Base-by-base conservation (phyloP, 2,888 invertebrate genomes). In the Anaspis maculata region DNA sequence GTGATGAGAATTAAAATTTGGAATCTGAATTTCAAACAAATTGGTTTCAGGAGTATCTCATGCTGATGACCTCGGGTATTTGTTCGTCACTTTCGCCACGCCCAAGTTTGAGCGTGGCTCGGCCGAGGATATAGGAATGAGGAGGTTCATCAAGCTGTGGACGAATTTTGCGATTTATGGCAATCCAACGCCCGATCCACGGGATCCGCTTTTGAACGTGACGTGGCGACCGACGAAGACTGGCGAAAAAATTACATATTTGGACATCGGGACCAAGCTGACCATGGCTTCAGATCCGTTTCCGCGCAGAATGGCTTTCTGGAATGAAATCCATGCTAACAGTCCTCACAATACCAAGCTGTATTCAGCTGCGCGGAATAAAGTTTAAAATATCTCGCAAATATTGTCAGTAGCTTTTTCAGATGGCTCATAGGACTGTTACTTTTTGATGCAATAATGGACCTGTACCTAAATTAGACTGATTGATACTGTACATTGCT, bases 131-230 rank as follows among this genome's bases (percentile, higher is more conserved):
- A 11, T 29, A 11, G 13, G 11, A 11, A 10, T 16, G 16, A 6
- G 10, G 15, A 13, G 29, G 21, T 30, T 30, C 10, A 25, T 24
- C 6, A 14, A 13, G 13, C 15, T 24, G 13, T 25, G 23, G 24
- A 13, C 19, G 2, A 29, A 29, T 29, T 29, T 29, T 15, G 29
- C 29, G 2, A 9, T 9, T 9, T 29, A 29, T 29, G 29, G 29
- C 10, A 29, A 29, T 29, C 29, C 29, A 19, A 29, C 19, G 9
- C 29, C 29, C 9, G 12, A 25, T 7, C 10, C 15, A n/a, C 11
- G 21, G 6, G 29, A 29, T 21, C 11, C 16, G 5, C 12, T 29
- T n/a, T 21, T 29, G 11, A 29, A 29, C 9, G 21, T 29, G 12
- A 29, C 12, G n/a, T 29, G 29, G 29, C n/a, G 21, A 14, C 19